Base-by-base conservation (phyloP, 2,797 vertebrate genomes). In the Arctocebus calabarensis region DNA sequence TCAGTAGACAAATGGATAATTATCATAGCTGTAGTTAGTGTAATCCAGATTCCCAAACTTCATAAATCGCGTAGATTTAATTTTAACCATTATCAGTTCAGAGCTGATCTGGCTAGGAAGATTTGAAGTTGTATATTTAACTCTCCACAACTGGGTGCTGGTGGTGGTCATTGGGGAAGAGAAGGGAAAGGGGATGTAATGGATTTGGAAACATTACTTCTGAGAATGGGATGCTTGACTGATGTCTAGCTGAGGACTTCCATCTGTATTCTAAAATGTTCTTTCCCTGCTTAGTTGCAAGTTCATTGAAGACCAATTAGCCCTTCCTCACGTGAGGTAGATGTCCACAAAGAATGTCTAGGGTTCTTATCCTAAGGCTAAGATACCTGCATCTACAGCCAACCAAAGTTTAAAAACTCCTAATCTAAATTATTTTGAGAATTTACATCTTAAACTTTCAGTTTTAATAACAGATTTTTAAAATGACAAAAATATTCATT, bases 401-500 rank as follows among this genome's bases (percentile, higher is more conserved):
- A 88, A 75, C 19, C 61, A 68, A 96, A 86, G 23, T 86, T 48
- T 86, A 37, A 92, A 70, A 88, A 85, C 13, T 27, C 20, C 37
- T 78, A 2, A 66, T 19, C 23, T 78, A 61, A 13, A 89, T 89
- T 61, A 93, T 71, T 91, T 82, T 78, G 83, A 92, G 34, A 89
- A 85, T 20, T 66, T 94, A 20, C 0, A 45, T 81, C 64, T 96
- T 94, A 70, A 95, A 77, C 16, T 95, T 83, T 27, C 16, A 34
- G 61, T 93, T 94, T 84, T 61, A 84, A 84, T 86, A 86, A 16
- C 7, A 81, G 23, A 90, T 32, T 92, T 62, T 93, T 90, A 29
- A 96, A 88, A 96, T 95, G 52, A 95, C 73, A 83, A 96, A 92
- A 95, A 86, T 90, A 92, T 84, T 94, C 68, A 94, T 96, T 94